Evolutionary conservation across 2,113 vertebrate species (phyloP).

Genomic region (Prochilodus magdalenae): DNA sequence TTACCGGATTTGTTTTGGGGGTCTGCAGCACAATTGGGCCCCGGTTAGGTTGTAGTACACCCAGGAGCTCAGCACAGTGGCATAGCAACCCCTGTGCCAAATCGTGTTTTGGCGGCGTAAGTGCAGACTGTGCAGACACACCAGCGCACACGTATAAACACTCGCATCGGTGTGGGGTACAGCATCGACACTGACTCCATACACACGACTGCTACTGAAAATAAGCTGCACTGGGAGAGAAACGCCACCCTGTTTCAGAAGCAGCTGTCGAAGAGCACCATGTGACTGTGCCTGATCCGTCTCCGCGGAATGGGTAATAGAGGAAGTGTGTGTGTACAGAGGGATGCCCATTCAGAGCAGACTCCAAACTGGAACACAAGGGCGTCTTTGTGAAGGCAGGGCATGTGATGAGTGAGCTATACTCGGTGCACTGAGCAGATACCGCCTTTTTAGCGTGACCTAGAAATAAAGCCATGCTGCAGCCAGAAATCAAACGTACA

Average conservation of each 20-base stretch:
- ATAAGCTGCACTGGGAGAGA: neutral
- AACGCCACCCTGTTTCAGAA: constrained; percentile 26
- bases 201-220: neutral
- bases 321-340: constrained; percentile 36
- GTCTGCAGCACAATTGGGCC: too few species aligned
- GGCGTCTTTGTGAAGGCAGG: constrained; percentile 52
- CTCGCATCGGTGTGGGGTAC: too few species aligned
- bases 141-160: too few species aligned
- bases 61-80: too few species aligned
- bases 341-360: constrained; percentile 47
- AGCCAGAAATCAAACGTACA: neutral
- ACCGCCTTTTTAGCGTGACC: constrained; percentile 7
- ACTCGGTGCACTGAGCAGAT: constrained; percentile 3
- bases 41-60: too few species aligned
- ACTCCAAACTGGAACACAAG: constrained; percentile 43
- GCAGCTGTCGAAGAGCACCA: constrained; percentile 35
- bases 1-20: too few species aligned
- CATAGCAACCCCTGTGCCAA: too few species aligned
- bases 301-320: constrained; percentile 28
- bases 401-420: constrained; percentile 54
- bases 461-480: neutral
- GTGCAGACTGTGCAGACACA: too few species aligned
- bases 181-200: too few species aligned
- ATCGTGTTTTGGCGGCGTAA: too few species aligned
- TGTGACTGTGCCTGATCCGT: constrained; percentile 50